Base-by-base conservation (phyloP, 2,113 vertebrate genomes). In the Erinaceus europaeus region DNA sequence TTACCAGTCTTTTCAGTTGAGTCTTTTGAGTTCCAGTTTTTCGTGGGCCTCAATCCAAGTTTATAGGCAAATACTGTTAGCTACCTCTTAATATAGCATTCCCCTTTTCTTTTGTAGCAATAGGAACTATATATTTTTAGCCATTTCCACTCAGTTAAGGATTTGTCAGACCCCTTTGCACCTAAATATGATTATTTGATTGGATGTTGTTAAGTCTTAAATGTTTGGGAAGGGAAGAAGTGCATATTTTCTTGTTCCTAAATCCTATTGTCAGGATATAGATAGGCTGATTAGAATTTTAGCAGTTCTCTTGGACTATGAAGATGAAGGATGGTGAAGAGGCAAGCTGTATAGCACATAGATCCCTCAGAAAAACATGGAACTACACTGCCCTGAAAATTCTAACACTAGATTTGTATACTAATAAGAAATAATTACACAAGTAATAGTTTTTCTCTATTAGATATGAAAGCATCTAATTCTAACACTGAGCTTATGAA, bases 21-120 rank as follows among this genome's bases (percentile, higher is more conserved):
- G n/a, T n/a, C 32, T 44, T 90, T 73, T 73, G 36, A 29, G 23
- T 65, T 79, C 38, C 83, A 86, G 38, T 46, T 76, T 81, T 89
- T 32, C 34, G n/a, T 71, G 18, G 34, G 48, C 42, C 13, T 34
- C 86, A 83, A 44, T 34, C 15, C 53, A 89, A 82, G 20, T 74
- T 55, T 81, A 68, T 18, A 72, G 36, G 64, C n/a, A 59, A 81
- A 88, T 5, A 62, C 52, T 76, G 5, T 42, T 64, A 42, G 21
- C 73, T 57, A 27, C 34, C 21, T 74, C 15, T 81, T 48, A 46
- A 32, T 68, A 73, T 2, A n/a, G 21, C 20, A 76, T 64, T 77
- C 5, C 73, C 50, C 21, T 55, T 85, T 84, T 86, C 42, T 86
- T 76, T 62, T 62, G 48, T 44, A 57, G 5, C 17, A 87, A 14